phyloP scores from a whole-genome alignment of 2,888 invertebrate species.

The Ernsta delagoae region DNA sequence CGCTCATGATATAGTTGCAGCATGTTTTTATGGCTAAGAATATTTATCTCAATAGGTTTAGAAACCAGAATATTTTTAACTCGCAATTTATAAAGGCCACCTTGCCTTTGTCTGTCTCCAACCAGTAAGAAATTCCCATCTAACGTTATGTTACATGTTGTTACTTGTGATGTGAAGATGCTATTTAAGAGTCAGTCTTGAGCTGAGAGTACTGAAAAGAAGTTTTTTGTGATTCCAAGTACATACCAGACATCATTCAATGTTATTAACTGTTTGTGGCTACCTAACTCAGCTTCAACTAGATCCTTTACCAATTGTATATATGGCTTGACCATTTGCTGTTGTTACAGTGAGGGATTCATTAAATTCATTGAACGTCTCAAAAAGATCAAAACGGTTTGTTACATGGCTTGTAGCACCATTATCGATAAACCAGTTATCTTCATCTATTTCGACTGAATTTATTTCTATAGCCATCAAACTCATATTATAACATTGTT shows the following conservation, averaged over 20 bases:
- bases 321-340: slow-evolving; percentile 2
- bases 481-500: slow-evolving; percentile 32
- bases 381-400: not conserved
- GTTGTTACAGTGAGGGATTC: not conserved
- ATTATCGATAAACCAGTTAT: slow-evolving; percentile 5
- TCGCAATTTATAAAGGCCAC: slow-evolving; percentile 17
- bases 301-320: slow-evolving; percentile 2
- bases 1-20: slow-evolving; percentile 2
- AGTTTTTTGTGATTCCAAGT: slow-evolving; percentile 18
- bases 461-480: not conserved
- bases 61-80: not conserved
- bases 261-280: not conserved
- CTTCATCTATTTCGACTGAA: slow-evolving; percentile 1
- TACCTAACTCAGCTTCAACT: not conserved
- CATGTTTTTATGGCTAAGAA: not conserved
- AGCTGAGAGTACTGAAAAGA: slow-evolving; percentile 26
- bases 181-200: slow-evolving; percentile 11
- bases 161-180: not conserved
- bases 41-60: not conserved
- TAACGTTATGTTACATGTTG: not conserved
- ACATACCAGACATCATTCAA: slow-evolving; percentile 18
- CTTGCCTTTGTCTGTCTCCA: slow-evolving; percentile 6
- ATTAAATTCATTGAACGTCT: not conserved
- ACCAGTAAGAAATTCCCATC: slow-evolving; percentile 11
- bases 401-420: slow-evolving; percentile 3